Conservation (phyloP, 2,888 invertebrate species). For the Trachelus stipa region DNA sequence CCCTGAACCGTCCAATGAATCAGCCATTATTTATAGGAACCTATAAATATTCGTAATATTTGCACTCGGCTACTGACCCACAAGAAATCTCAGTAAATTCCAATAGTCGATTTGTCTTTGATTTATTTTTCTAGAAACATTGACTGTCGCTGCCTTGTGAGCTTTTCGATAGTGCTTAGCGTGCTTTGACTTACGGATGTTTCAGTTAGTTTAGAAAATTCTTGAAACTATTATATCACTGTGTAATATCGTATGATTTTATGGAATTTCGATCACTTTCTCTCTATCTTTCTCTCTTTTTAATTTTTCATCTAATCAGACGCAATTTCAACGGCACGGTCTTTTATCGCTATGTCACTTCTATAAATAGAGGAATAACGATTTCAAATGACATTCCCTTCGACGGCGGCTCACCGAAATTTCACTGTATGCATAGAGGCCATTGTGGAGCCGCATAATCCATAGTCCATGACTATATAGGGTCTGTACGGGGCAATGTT, state of each 20-base stretch:
- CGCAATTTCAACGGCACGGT: not conserved
- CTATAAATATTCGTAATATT: constrained; percentile 22
- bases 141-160: not conserved
- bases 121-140: not conserved
- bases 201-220: not conserved
- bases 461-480: not conserved
- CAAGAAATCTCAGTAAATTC: not conserved
- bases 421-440: not conserved
- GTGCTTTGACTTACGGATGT: not conserved
- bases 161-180: not conserved
- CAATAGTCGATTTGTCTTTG: not conserved
- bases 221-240: not conserved
- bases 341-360: not conserved
- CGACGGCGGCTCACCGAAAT: not conserved
- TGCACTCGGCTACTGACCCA: not conserved
- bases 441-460: not conserved
- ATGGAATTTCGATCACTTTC: not conserved
- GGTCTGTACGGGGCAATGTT: not conserved
- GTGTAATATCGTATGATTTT: not conserved
- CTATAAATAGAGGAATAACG: not conserved
- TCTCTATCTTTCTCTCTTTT: not conserved
- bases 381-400: not conserved
- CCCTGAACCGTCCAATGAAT: constrained; percentile 39
- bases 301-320: not conserved
- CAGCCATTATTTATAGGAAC: constrained; percentile 42